Evolutionary conservation across 2,888 invertebrate genomes (phyloP).

Genomic region (Metopia argyrocephala): DNA sequence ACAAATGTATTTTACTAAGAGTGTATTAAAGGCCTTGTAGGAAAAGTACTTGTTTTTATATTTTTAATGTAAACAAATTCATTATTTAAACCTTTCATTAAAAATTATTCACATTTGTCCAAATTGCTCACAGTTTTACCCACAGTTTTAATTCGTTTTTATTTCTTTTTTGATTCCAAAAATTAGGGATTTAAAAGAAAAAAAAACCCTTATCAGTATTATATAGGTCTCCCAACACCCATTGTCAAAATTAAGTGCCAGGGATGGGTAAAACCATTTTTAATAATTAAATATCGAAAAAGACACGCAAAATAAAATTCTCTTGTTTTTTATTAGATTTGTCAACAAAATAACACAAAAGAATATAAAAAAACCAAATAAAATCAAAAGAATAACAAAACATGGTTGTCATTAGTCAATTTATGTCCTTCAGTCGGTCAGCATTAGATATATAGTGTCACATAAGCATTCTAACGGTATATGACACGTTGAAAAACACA

Average conservation of each 20-base stretch:
- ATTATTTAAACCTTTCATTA: no score
- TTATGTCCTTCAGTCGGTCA: conserved; percentile 36
- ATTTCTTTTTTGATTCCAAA: no score
- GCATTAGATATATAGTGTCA: neutral
- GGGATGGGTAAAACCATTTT: neutral
- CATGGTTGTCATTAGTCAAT: conserved; percentile 48
- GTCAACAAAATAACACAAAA: neutral
- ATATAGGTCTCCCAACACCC: no score
- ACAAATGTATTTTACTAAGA: no score
- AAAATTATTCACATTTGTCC: no score
- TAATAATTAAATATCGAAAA: conserved; percentile 33
- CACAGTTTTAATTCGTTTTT: neutral
- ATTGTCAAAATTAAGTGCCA: no score
- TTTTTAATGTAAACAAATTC: no score
- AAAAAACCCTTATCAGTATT: no score
- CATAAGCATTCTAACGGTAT: neutral
- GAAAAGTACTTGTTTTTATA: no score
- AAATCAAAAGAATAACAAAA: conserved; percentile 1
- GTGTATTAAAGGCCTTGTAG: no score
- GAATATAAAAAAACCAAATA: neutral
- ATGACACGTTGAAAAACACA: neutral
- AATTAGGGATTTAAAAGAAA: no score
- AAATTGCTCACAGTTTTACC: no score
- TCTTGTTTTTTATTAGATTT: conserved; percentile 34
- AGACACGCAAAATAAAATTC: conserved; percentile 46